Evolutionary conservation across 2,113 vertebrate genomes (phyloP).

Genomic region (Myrmecophaga tridactyla): DNA sequence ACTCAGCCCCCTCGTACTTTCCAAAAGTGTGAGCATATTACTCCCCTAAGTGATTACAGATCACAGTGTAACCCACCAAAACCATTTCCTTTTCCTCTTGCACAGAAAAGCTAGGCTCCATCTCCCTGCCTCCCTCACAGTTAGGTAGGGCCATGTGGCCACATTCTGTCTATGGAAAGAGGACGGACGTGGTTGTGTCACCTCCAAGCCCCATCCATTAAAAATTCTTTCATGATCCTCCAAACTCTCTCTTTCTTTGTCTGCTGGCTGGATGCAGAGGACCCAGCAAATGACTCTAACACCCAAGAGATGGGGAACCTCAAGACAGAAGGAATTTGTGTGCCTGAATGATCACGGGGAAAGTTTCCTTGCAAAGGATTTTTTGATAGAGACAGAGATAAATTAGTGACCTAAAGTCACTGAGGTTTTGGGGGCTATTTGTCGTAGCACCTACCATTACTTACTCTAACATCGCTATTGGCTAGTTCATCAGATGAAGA

Average conservation of each 20-base stretch:
- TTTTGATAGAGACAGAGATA: neutral
- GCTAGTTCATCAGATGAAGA: neutral
- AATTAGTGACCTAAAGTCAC: neutral
- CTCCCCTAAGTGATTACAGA: neutral
- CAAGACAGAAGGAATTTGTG: neutral
- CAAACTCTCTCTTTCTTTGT: neutral
- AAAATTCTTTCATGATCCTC: neutral
- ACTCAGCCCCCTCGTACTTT: fast-evolving
- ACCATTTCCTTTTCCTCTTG: neutral
- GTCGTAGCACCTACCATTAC: neutral
- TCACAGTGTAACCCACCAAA: neutral
- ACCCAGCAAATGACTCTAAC: neutral
- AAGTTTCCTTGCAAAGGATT: neutral
- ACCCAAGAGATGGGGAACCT: neutral
- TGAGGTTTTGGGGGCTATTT: neutral
- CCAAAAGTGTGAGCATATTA: neutral
- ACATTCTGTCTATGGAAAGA: neutral
- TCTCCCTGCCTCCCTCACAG: neutral
- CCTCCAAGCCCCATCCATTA: neutral
- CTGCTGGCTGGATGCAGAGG: neutral
- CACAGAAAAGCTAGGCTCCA: neutral
- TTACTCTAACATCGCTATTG: neutral
- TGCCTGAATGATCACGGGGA: neutral
- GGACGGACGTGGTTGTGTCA: no score
- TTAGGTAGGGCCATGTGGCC: neutral